phyloP scores from a whole-genome alignment of 2,888 invertebrate genomes.

The Drosophila setosimentum region DNA sequence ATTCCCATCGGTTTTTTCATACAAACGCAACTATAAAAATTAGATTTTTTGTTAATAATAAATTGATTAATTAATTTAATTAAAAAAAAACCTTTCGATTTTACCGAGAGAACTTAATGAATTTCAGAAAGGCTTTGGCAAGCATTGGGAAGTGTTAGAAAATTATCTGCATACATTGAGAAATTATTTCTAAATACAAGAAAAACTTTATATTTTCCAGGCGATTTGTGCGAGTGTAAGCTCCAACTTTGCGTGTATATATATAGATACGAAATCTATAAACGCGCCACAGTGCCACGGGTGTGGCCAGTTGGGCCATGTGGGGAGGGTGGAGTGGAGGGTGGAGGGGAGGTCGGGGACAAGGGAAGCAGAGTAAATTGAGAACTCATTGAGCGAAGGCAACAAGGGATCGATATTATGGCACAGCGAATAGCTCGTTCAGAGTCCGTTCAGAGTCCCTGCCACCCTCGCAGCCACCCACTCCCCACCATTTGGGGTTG shows the following conservation, averaged over 20 bases:
- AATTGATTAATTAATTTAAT: too few relatives aligned
- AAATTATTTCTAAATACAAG: background rate
- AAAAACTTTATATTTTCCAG: background rate
- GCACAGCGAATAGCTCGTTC: slow-evolving; percentile 19
- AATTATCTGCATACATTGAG: too few relatives aligned
- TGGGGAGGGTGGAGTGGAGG: background rate
- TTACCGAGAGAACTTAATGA: too few relatives aligned
- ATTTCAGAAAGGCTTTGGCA: too few relatives aligned
- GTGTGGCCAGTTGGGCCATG: background rate
- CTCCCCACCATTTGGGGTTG: slow-evolving; percentile 36
- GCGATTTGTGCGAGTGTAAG: background rate
- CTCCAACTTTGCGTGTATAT: slow-evolving; percentile 36
- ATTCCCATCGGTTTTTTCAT: background rate
- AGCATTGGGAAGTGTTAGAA: too few relatives aligned
- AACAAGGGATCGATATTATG: slow-evolving; percentile 81
- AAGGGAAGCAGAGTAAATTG: slow-evolving; percentile 63
- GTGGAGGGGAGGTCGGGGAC: background rate
- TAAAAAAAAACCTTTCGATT: too few relatives aligned
- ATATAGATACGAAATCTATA: slow-evolving; percentile 62
- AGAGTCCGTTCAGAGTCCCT: slow-evolving; percentile 1
- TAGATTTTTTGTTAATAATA: too few relatives aligned
- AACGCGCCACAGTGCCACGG: slow-evolving; percentile 19
- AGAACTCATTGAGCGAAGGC: slow-evolving; percentile 78
- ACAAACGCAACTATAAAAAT: background rate
- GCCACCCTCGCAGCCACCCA: background rate